Conservation (phyloP, 2,113 vertebrate species). For the Macroglossus sobrinus region DNA sequence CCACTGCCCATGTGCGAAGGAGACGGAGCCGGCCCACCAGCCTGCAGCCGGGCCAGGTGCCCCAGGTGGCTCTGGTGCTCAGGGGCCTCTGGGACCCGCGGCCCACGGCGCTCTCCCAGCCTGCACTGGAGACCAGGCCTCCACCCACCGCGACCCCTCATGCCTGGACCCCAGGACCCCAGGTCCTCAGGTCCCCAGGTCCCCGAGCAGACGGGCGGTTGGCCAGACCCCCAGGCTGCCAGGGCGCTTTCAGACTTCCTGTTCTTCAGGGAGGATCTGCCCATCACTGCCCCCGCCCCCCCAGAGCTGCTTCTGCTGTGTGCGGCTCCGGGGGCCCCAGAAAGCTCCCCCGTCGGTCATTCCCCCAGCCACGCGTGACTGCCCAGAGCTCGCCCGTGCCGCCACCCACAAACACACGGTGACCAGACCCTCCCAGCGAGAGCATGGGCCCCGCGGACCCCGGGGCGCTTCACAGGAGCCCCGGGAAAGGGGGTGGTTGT, state of each 20-base stretch:
- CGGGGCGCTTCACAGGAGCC: neutral
- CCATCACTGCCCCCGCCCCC: no score
- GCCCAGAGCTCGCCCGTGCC: neutral
- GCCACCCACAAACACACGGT: neutral
- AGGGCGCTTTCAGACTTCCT: neutral
- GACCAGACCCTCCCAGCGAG: accelerated
- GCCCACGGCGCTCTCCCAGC: neutral
- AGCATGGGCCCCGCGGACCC: accelerated
- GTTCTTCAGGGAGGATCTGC: neutral
- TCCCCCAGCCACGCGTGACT: neutral
- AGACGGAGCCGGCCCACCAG: accelerated
- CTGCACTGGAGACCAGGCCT: neutral
- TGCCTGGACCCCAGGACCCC: neutral
- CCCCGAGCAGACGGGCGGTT: neutral
- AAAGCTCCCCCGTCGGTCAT: neutral
- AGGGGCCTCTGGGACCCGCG: neutral
- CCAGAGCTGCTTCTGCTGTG: neutral
- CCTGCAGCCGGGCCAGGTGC: neutral
- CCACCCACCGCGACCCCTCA: neutral
- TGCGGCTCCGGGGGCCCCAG: neutral
- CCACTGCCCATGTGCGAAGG: no score
- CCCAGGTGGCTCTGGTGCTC: accelerated
- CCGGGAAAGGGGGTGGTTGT: neutral
- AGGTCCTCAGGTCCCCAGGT: no score
- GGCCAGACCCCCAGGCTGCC: neutral